These are phyloP conservation scores for Fragum sueziense DNA, from an alignment of 2,888 invertebrate species.

Conservation along the genomic window DNA sequence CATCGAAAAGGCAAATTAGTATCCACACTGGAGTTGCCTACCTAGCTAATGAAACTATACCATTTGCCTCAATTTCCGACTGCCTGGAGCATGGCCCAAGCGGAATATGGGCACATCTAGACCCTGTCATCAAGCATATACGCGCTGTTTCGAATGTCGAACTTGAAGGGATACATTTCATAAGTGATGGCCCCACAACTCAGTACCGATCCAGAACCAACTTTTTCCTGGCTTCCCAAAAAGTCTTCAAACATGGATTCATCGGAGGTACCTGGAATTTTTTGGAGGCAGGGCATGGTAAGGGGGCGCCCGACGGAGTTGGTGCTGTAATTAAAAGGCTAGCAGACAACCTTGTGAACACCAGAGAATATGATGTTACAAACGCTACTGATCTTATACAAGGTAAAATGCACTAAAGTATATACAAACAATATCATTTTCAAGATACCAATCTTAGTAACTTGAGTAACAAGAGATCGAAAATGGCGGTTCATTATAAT, in stretches of 20 bases:
- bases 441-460: not conserved
- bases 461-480: not conserved
- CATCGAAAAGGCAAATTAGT: constrained; percentile 46
- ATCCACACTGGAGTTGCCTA: constrained; percentile 54
- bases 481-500: not conserved
- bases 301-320: constrained; percentile 77
- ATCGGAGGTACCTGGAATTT: constrained; percentile 74
- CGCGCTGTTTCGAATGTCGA: not conserved
- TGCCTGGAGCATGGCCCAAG: constrained; percentile 76
- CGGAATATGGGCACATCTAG: constrained; percentile 81
- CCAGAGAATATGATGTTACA: constrained; percentile 29
- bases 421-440: not conserved
- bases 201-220: constrained; percentile 80
- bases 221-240: constrained; percentile 66
- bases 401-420: constrained; percentile 10
- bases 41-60: constrained; percentile 1
- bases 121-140: constrained; percentile 64
- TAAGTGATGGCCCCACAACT: constrained; percentile 79
- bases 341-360: constrained; percentile 63
- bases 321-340: constrained; percentile 73
- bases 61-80: constrained; percentile 76
- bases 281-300: constrained; percentile 78
- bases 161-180: constrained; percentile 44
- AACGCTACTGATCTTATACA: constrained; percentile 31
- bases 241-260: constrained; percentile 61